Evolutionary conservation across 1,140 invertebrate genomes (phyloP), one percentile per base, ranked within the genome.

Genomic region (Planococcus citri): DNA sequence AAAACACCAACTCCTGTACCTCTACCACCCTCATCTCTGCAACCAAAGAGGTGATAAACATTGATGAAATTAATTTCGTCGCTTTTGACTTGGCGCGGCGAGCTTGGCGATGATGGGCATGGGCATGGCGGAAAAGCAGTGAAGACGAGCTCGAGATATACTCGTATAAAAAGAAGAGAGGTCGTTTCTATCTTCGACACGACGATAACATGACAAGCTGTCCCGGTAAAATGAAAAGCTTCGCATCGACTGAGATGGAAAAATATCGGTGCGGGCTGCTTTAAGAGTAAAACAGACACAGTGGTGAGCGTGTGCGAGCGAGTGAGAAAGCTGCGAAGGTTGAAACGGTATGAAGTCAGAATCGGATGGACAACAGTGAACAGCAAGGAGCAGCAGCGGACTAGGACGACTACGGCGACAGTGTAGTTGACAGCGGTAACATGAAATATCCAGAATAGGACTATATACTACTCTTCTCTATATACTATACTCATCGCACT

Each of bases 151-250:
- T n/a, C 29, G 29, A 33, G 29, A 33, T 33, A 12, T 33, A 33
- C 29, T 33, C 29, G 29, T 33, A n/a, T 9, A 20, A 51, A 51
- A 51, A 51, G 17, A 51, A 14, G 12, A 20, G 41, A 14, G 41
- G 41, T 20, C 20, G 60, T 64, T 64, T 64, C 60, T 64, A 24
- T 27, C 60, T 64, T 64, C 60, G 60, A 64, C 60, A 64, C 60
- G 60, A 64, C 25, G 60, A 64, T 64, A 64, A 64, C 60, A 64
- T 64, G 60, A 25, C 60, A 64, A 64, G 60, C 60, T 64, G 60
- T 64, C 60, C 60, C 60, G 21, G 21, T 64, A 64, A 64, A 64
- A 64, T 64, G 60, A 64, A 64, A 64, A 64, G 60, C 60, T 22
- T 6, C 33, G 33, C 33, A n/a, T n/a, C n/a, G n/a, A n/a, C 29